Conservation (phyloP, 2,888 invertebrate species). For the Bimastos eiseni region DNA sequence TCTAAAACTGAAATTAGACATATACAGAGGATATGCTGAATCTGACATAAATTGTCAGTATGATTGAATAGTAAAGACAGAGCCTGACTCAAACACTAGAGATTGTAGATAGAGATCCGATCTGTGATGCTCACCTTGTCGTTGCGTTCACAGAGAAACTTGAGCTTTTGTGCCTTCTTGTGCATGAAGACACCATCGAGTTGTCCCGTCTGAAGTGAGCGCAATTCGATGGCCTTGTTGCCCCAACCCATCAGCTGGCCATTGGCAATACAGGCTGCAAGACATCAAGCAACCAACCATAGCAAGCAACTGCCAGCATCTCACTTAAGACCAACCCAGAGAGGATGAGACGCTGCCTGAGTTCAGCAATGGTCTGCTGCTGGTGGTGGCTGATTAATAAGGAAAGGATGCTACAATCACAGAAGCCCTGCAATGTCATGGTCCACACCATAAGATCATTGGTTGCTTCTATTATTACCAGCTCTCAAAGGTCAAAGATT, state of each 20-base stretch:
- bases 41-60: no score
- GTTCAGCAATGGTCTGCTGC: not conserved
- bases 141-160: constrained; percentile 99
- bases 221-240: constrained; percentile 99
- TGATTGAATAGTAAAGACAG: no score
- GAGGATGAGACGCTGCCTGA: not conserved
- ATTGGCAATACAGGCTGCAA: constrained; percentile 91
- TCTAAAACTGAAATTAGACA: no score
- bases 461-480: not conserved
- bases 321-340: not conserved
- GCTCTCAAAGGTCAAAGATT: not conserved
- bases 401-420: not conserved
- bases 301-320: not conserved
- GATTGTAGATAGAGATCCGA: not conserved
- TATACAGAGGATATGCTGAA: no score
- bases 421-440: no score
- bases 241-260: constrained; percentile 99
- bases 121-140: constrained; percentile 75
- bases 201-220: constrained; percentile 97
- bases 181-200: constrained; percentile 99
- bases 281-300: not conserved
- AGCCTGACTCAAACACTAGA: not conserved
- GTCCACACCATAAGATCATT: not conserved
- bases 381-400: not conserved
- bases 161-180: constrained; percentile 99